phyloP scores from a whole-genome alignment of 53 echinoderm and acorn worm genomes.

The Henricia sp. region DNA sequence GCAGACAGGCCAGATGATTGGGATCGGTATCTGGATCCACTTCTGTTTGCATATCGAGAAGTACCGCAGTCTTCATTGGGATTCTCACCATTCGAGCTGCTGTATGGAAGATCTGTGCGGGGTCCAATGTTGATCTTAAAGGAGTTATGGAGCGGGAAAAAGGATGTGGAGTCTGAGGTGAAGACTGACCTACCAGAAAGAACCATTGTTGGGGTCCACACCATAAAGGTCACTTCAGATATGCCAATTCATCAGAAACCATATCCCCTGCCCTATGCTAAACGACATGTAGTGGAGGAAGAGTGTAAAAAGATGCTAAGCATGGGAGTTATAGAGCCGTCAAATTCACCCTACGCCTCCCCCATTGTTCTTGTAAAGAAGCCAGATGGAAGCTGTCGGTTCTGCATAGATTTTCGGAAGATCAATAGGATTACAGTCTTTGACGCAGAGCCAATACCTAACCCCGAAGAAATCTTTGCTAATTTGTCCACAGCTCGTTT shows the following conservation, averaged over 20 bases:
- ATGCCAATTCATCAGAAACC: conserved; percentile 8
- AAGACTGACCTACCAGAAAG: conserved; percentile 30
- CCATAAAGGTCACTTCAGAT: conserved; percentile 23
- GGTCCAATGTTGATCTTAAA: conserved; percentile 61
- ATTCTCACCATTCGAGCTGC: conserved; percentile 63
- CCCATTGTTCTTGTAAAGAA: conserved; percentile 30
- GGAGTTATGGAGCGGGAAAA: conserved; percentile 53
- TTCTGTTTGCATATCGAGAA: conserved; percentile 59
- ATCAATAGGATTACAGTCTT: conserved; percentile 23
- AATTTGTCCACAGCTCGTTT: conserved; percentile 2
- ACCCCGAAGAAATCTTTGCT: conserved; percentile 42
- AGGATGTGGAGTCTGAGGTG: no score
- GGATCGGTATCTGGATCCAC: no score
- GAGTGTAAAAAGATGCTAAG: conserved; percentile 38
- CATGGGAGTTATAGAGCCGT: conserved; percentile 25
- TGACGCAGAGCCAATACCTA: conserved; percentile 43
- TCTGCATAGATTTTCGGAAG: conserved; percentile 13
- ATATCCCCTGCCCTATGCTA: conserved; percentile 49
- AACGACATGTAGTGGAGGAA: neutral
- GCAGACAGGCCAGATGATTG: no score
- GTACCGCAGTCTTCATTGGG: conserved; percentile 50
- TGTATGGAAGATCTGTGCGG: conserved; percentile 63
- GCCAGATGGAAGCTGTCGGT: conserved; percentile 10
- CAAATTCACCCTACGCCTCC: conserved; percentile 34
- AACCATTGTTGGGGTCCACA: conserved; percentile 19